phyloP scores from a whole-genome alignment of 2,888 invertebrate species.

The Pachymerium ferrugineum region DNA sequence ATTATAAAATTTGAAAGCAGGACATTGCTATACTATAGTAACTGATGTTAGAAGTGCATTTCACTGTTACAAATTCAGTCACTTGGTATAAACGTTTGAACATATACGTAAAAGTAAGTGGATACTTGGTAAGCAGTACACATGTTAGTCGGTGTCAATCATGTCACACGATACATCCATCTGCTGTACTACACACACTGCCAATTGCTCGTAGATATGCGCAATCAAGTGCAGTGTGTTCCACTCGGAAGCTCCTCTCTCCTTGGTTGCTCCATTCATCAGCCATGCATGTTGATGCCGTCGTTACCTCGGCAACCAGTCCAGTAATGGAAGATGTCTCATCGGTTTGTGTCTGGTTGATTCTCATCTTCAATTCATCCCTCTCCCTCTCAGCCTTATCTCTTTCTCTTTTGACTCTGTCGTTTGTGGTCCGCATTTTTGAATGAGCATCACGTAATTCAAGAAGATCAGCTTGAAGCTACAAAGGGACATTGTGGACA shows the following conservation, averaged over 20 bases:
- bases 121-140: constrained; percentile 2
- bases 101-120: not conserved
- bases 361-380: constrained; percentile 38
- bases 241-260: not conserved
- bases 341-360: constrained; percentile 26
- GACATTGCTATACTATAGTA: not conserved
- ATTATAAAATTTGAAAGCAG: not conserved
- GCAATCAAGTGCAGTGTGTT: not conserved
- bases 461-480: constrained; percentile 78
- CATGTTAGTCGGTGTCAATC: not conserved
- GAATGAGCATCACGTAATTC: constrained; percentile 88
- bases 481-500: constrained; percentile 24
- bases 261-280: not conserved
- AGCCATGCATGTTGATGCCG: not conserved
- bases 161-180: not conserved
- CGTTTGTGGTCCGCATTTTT: constrained; percentile 81
- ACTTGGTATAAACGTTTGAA: not conserved
- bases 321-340: not conserved
- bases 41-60: not conserved
- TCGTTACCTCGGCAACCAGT: constrained; percentile 33
- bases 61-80: not conserved
- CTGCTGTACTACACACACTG: constrained; percentile 2
- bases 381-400: constrained; percentile 64
- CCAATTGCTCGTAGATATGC: not conserved
- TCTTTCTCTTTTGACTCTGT: constrained; percentile 79